phyloP scores from a whole-genome alignment of 2,113 vertebrate species.

The Falco punctatus region DNA sequence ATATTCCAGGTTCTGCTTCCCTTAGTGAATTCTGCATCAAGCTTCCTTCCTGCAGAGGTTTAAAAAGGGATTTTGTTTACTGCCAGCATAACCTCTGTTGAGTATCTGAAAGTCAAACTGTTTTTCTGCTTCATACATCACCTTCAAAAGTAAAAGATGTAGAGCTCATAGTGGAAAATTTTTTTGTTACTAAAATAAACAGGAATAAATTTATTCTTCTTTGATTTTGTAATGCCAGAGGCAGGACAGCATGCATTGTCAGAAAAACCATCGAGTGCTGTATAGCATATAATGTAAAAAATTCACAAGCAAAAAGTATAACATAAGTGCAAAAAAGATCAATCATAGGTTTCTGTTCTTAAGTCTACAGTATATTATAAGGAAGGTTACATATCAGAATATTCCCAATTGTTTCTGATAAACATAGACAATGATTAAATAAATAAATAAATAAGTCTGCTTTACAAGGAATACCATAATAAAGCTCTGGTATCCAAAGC shows the following conservation, averaged over 20 bases:
- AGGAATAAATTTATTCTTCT: not conserved
- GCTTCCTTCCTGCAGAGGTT: not conserved
- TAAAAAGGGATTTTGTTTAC: slow-evolving; percentile 18
- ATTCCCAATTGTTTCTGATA: not conserved
- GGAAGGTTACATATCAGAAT: not conserved
- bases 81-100: slow-evolving; percentile 5
- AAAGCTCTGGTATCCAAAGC: not conserved
- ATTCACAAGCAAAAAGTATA: not conserved
- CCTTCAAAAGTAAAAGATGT: slow-evolving; percentile 20
- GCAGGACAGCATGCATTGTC: not conserved
- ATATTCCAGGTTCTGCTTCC: not conserved
- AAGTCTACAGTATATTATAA: not conserved
- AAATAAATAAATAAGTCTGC: not conserved
- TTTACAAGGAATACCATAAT: not conserved
- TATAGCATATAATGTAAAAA: not conserved
- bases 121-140: slow-evolving; percentile 10
- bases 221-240: not conserved
- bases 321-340: not conserved
- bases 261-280: not conserved
- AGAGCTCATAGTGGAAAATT: not conserved
- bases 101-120: slow-evolving; percentile 41
- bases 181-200: slow-evolving; percentile 39
- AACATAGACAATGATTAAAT: accelerated
- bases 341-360: not conserved
- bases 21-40: not conserved